These are phyloP conservation scores for Smittia aterrima DNA, from an alignment of 2,888 invertebrate genomes.

Conservation along the genomic window DNA sequence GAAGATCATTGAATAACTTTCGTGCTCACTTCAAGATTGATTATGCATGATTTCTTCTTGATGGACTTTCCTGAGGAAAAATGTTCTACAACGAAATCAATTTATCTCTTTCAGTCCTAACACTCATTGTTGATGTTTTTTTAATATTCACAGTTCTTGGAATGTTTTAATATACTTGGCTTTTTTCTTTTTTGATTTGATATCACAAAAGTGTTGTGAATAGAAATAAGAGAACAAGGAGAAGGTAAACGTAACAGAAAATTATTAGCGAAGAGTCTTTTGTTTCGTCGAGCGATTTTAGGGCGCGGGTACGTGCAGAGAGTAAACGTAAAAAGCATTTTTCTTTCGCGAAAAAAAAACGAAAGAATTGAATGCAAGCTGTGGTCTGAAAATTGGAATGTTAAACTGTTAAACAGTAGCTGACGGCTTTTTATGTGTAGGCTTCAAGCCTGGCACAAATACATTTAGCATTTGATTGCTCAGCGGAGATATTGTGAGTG, in stretches of 20 bases:
- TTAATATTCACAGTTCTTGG: background rate
- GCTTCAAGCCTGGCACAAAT: background rate
- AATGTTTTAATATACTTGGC: background rate
- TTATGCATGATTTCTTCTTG: constrained; percentile 18
- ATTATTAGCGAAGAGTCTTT: constrained; percentile 5
- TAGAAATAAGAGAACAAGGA: background rate
- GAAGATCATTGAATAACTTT: constrained; percentile 13
- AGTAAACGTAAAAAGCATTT: background rate
- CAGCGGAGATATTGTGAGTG: constrained; percentile 3
- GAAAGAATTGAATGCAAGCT: constrained; percentile 42
- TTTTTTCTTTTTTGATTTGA: background rate
- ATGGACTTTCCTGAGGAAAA: constrained; percentile 2
- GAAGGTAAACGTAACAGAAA: background rate
- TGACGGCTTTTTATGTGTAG: constrained; percentile 30
- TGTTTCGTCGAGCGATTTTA: background rate
- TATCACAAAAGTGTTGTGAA: background rate
- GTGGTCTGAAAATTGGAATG: constrained; percentile 35
- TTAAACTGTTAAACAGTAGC: constrained; percentile 40
- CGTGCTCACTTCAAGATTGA: constrained; percentile 28
- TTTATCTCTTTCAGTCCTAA: constrained; percentile 24
- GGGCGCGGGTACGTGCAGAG: constrained; percentile 16
- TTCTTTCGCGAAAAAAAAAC: constrained; percentile 5
- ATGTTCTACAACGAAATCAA: constrained; percentile 29
- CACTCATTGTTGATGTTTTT: background rate
- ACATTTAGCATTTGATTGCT: constrained; percentile 2